These are phyloP conservation scores for Exephanes ischioxanthus DNA, from an alignment of 2,888 invertebrate species.

Conservation along the genomic window DNA sequence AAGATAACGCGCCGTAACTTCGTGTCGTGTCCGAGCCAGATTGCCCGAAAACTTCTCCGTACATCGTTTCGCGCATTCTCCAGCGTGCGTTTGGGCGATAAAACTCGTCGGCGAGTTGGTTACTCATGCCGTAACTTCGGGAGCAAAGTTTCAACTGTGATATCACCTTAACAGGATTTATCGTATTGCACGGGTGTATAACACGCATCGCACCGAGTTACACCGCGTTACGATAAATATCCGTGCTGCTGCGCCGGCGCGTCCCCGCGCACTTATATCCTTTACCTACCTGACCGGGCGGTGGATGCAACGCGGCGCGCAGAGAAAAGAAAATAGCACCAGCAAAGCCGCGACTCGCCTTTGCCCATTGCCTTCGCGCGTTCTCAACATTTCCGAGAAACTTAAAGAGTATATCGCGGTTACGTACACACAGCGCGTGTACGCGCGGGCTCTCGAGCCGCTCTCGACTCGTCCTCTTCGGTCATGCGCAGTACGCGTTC, in stretches of 20 bases:
- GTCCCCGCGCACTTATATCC: constrained; percentile 11
- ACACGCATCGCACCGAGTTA: background rate
- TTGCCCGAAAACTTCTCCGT: background rate
- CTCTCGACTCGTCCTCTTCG: constrained; percentile 44
- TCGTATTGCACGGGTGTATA: background rate
- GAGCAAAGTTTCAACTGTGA: background rate
- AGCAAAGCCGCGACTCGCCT: constrained; percentile 36
- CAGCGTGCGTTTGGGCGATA: background rate
- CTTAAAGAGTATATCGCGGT: constrained; percentile 63
- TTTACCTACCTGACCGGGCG: constrained; percentile 58
- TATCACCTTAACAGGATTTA: constrained; percentile 7
- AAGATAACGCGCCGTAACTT: background rate
- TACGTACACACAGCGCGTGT: constrained; percentile 56
- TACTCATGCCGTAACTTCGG: background rate
- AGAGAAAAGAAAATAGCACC: constrained; percentile 29
- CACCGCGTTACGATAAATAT: constrained; percentile 15
- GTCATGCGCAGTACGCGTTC: constrained; percentile 12
- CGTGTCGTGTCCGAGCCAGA: background rate
- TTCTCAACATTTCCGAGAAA: constrained; percentile 65
- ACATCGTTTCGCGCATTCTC: background rate
- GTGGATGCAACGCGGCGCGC: constrained; percentile 35
- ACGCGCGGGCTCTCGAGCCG: constrained; percentile 21
- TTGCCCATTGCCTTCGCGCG: constrained; percentile 49
- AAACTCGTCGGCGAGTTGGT: background rate
- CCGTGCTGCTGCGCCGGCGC: constrained; percentile 14